Percentiles rank a stretch among this genome's conserved stretches.
These are phyloP conservation scores for Clusia tigrina DNA, from an alignment of 2,888 invertebrate species.

Conservation along the genomic window DNA sequence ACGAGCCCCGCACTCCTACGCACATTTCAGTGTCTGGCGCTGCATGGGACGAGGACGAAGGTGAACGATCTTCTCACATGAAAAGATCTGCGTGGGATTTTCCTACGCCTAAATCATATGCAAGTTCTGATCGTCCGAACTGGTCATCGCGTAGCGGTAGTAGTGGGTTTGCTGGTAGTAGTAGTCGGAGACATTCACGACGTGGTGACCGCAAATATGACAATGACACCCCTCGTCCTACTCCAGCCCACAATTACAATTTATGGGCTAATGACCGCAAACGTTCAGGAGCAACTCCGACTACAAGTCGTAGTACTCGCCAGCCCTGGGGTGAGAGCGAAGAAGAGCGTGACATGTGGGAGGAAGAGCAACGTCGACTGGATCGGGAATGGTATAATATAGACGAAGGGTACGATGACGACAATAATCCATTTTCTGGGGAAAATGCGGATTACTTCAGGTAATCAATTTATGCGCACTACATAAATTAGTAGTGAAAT, in stretches of 20 bases:
- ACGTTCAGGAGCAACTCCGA: slow-evolving; percentile 73
- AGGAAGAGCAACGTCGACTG: slow-evolving; percentile 86
- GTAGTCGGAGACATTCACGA: slow-evolving; percentile 51
- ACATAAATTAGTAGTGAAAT: too few species aligned
- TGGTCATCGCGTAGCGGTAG: slow-evolving; percentile 56
- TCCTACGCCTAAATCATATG: slow-evolving; percentile 78
- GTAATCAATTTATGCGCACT: too few species aligned
- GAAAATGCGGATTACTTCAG: slow-evolving; percentile 88
- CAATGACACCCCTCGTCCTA: slow-evolving; percentile 81
- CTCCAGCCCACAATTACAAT: slow-evolving; percentile 84
- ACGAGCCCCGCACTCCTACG: slow-evolving; percentile 86
- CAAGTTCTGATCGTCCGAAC: slow-evolving; percentile 61
- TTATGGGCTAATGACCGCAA: slow-evolving; percentile 77
- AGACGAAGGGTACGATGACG: slow-evolving; percentile 92
- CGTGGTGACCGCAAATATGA: slow-evolving; percentile 60
- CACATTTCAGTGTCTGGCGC: slow-evolving; percentile 70
- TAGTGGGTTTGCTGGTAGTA: slow-evolving; percentile 37
- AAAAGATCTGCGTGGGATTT: slow-evolving; percentile 90
- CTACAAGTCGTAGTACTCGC: slow-evolving; percentile 59
- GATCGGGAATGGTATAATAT: slow-evolving; percentile 98
- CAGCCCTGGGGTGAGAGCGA: slow-evolving; percentile 70
- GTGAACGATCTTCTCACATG: slow-evolving; percentile 63
- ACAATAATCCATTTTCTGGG: slow-evolving; percentile 90
- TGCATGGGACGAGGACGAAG: slow-evolving; percentile 73
- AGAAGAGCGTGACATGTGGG: slow-evolving; percentile 84